Conservation (phyloP, 2,113 vertebrate genomes). For the Nannospalax galili region DNA sequence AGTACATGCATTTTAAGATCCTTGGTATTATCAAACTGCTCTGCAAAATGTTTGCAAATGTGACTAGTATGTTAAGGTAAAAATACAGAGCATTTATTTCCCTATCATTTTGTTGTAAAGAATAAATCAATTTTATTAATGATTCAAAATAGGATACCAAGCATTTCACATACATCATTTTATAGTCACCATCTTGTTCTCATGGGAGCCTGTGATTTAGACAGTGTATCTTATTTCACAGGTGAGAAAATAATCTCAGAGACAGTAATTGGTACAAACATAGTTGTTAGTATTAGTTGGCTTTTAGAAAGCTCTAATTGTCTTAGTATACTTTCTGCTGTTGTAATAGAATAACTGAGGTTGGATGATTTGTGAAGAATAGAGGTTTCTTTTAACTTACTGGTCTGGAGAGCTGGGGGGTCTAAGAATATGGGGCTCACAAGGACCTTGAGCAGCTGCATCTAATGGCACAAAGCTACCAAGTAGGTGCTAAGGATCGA, state of each 20-base stretch:
- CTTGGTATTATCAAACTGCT: neutral
- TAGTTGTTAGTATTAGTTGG: neutral
- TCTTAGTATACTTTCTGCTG: neutral
- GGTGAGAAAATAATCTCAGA: neutral
- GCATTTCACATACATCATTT: neutral
- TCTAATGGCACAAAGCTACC: neutral
- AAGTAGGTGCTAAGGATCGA: too few species aligned
- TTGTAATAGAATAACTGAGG: neutral
- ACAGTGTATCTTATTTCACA: slow-evolving; percentile 18
- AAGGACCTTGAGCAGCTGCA: neutral
- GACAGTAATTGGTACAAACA: neutral
- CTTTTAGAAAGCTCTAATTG: neutral
- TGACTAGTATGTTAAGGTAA: neutral
- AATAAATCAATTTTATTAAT: neutral
- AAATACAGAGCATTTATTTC: neutral
- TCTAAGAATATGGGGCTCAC: neutral
- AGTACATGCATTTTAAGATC: neutral
- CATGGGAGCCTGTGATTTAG: neutral
- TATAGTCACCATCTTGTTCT: neutral
- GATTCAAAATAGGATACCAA: neutral
- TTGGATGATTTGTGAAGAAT: neutral
- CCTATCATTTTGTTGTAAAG: neutral
- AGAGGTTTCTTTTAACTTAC: neutral
- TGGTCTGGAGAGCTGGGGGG: neutral
- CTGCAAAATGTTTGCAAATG: neutral